Percentiles rank a stretch among this genome's conserved stretches.
These are phyloP conservation scores for Marisa cornuarietis DNA, from an alignment of 1,140 invertebrate genomes.

Conservation along the genomic window DNA sequence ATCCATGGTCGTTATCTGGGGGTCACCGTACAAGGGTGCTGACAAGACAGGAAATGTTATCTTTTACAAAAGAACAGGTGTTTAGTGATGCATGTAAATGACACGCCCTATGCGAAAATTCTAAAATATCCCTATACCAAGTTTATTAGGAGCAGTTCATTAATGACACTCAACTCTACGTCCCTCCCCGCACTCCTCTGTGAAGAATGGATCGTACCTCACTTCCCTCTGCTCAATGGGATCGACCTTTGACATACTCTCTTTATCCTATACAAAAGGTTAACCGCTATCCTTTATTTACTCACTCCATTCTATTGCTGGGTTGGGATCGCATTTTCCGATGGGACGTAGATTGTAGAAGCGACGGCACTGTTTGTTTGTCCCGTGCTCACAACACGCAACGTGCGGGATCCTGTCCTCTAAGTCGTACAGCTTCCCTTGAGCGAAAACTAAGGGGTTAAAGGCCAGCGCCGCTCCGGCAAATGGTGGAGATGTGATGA, in stretches of 20 bases:
- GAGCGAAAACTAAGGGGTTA: not conserved
- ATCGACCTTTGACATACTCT: not conserved
- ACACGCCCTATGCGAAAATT: too few species aligned
- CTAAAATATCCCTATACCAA: too few species aligned
- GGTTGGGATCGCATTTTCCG: not conserved
- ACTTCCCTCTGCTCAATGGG: not conserved
- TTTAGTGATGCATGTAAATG: too few species aligned
- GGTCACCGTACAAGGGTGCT: constrained; percentile 75
- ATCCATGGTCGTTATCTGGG: constrained; percentile 93
- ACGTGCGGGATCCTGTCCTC: not conserved
- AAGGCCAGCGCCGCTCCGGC: not conserved
- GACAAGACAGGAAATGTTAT: not conserved
- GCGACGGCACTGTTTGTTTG: not conserved
- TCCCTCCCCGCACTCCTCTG: too few species aligned
- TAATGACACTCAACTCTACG: too few species aligned
- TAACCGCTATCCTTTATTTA: not conserved
- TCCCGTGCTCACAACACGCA: not conserved
- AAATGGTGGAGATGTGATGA: not conserved
- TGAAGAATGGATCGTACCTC: not conserved
- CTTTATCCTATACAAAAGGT: not conserved
- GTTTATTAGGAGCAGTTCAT: too few species aligned
- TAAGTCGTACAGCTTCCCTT: not conserved
- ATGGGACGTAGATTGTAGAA: not conserved
- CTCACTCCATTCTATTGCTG: not conserved
- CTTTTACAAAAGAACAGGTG: not conserved